Conservation (phyloP, 2,113 vertebrate species). For the Centropus bengalensis region DNA sequence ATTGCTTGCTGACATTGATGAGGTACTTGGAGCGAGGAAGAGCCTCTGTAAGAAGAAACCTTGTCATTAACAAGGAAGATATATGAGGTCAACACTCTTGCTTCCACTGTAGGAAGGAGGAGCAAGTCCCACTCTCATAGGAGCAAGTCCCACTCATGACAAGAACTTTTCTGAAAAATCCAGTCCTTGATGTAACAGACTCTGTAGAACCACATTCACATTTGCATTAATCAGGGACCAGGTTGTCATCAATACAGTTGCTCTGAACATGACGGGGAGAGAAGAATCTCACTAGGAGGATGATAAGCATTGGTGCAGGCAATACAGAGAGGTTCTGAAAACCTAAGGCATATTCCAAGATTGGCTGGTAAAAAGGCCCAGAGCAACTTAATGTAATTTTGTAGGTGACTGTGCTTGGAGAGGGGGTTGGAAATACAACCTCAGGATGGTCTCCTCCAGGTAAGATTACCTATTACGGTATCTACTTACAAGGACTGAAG, state of each 20-base stretch:
- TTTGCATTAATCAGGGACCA: not conserved
- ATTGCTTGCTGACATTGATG: not conserved
- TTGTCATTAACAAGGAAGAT: not conserved
- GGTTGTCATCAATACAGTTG: not conserved
- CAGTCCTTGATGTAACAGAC: not conserved
- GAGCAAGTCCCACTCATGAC: not conserved
- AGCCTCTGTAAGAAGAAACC: not conserved
- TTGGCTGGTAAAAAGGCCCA: not conserved
- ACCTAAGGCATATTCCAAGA: not conserved
- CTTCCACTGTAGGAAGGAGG: not conserved
- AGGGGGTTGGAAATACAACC: not conserved
- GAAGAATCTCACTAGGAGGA: not conserved
- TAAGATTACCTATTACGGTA: not conserved
- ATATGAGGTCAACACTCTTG: not conserved
- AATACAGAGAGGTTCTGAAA: not conserved
- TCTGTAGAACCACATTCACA: fast-evolving
- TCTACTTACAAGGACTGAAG: not conserved
- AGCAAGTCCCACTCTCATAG: not conserved
- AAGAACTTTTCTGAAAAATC: not conserved
- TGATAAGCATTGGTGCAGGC: not conserved
- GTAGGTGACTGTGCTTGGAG: not conserved
- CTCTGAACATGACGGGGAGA: not conserved
- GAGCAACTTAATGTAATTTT: not conserved
- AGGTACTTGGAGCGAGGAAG: not conserved
- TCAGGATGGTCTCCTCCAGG: not conserved